Conservation (phyloP, 2,888 invertebrate genomes). For the Aquatica leii region DNA sequence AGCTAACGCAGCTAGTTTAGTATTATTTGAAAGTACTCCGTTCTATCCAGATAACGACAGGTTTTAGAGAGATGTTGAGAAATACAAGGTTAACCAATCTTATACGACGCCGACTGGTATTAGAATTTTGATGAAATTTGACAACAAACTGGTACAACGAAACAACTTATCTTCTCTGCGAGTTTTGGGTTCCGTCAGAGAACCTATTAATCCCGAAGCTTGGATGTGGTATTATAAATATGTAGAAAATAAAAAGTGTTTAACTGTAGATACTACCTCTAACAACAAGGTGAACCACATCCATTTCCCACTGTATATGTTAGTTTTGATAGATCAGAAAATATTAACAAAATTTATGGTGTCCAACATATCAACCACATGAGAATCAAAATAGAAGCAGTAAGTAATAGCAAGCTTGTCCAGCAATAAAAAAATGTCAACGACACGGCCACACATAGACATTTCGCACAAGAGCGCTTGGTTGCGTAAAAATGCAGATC, state of each 20-base stretch:
- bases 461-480: too few relatives aligned
- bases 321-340: too few relatives aligned
- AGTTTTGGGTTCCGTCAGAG: constrained; percentile 96
- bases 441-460: too few relatives aligned
- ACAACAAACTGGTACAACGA: constrained; percentile 83
- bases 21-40: constrained; percentile 97
- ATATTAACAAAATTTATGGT: too few relatives aligned
- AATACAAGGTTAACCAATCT: constrained; percentile 94
- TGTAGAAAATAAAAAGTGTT: constrained; percentile 83
- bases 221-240: constrained; percentile 95
- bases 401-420: too few relatives aligned
- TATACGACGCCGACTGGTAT: constrained; percentile 99
- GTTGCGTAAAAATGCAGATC: too few relatives aligned
- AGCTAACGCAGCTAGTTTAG: constrained; percentile 91
- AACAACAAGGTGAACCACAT: too few relatives aligned
- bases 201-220: constrained; percentile 98
- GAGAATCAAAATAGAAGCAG: too few relatives aligned
- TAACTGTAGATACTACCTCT: constrained; percentile 97
- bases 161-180: constrained; percentile 72
- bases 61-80: constrained; percentile 92
- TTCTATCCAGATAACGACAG: constrained; percentile 93
- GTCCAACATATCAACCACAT: too few relatives aligned
- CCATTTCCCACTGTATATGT: too few relatives aligned
- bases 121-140: constrained; percentile 94
- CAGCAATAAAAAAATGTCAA: too few relatives aligned